These are phyloP conservation scores for Hyperoplus lanceolatus DNA, from an alignment of 2,797 vertebrate genomes.

Conservation along the genomic window DNA sequence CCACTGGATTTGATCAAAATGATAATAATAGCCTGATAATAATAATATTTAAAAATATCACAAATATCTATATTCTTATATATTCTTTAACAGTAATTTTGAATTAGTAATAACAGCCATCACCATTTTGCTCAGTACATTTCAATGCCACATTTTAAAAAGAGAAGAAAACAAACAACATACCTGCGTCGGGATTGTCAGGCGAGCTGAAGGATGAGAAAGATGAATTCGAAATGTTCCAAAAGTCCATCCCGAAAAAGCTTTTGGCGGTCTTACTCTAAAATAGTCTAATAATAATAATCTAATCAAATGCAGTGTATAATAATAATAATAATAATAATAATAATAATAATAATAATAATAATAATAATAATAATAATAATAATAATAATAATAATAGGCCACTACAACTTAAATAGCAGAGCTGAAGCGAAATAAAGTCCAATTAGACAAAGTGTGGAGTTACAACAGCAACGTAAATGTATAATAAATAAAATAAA, in stretches of 20 bases:
- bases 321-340: neutral
- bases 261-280: neutral
- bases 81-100: neutral
- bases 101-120: neutral
- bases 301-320: no score
- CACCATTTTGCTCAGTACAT: neutral
- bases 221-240: constrained; percentile 40
- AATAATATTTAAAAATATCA: no score
- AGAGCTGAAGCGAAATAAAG: neutral
- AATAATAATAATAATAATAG: no score
- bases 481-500: no score
- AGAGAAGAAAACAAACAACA: constrained; percentile 5
- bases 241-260: constrained; percentile 59
- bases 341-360: neutral
- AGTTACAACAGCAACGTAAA: neutral
- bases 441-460: no score
- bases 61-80: neutral
- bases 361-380: neutral
- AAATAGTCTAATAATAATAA: neutral
- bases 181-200: constrained; percentile 49
- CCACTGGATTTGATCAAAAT: no score
- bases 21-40: no score
- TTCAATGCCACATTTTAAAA: neutral
- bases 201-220: constrained; percentile 33
- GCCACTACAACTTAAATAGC: neutral